Conservation (phyloP, 1,140 invertebrate genomes). For the Zaprionus lachaisei region DNA sequence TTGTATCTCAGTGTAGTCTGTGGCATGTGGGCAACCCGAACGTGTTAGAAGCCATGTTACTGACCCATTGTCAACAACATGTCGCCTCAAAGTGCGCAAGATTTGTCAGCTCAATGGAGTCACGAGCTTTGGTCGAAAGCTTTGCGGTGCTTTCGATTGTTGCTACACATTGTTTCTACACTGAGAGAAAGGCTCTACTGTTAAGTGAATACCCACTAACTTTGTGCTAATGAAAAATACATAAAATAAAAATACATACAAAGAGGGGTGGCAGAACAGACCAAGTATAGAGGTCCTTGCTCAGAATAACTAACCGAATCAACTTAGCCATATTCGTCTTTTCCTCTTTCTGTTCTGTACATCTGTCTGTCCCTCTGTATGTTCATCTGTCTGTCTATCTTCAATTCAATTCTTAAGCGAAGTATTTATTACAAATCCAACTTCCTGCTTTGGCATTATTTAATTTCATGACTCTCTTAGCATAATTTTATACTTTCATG, state of each 20-base stretch:
- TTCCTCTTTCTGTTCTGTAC: no score
- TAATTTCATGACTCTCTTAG: no score
- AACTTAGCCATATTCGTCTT: background rate
- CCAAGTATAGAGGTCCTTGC: no score
- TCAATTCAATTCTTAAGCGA: background rate
- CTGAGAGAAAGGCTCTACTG: conserved; percentile 1
- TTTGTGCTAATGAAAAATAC: no score
- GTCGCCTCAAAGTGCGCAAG: conserved; percentile 14
- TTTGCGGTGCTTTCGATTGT: conserved; percentile 2
- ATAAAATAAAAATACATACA: no score
- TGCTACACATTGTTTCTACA: conserved; percentile 26
- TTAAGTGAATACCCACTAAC: no score
- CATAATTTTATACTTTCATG: no score
- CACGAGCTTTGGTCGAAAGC: conserved; percentile 12
- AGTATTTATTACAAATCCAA: background rate
- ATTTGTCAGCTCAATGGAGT: conserved; percentile 20
- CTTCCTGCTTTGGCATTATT: background rate
- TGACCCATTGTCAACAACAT: conserved; percentile 40
- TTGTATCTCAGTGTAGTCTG: conserved; percentile 29
- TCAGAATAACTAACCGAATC: background rate
- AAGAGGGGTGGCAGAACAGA: background rate
- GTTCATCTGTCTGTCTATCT: no score
- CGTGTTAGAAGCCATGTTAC: conserved; percentile 44
- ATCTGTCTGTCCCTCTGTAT: background rate
- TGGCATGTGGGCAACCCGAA: conserved; percentile 48